These are phyloP conservation scores for Coilia nasus DNA, from an alignment of 2,797 vertebrate species.

Conservation along the genomic window DNA sequence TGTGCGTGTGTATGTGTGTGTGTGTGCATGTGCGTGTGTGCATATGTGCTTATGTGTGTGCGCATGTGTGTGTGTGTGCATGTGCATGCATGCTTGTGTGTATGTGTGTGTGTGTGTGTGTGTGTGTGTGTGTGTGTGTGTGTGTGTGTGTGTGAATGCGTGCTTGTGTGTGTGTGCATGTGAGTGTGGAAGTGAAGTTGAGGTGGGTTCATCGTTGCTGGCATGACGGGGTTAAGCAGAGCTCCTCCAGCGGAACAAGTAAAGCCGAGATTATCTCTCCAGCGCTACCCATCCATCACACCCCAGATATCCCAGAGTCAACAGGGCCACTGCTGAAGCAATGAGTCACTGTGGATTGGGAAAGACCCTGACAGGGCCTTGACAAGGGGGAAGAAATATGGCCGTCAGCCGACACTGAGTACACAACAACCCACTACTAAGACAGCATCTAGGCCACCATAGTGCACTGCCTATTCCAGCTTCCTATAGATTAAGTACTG, in stretches of 20 bases:
- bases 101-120: background rate
- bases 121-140: background rate
- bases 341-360: background rate
- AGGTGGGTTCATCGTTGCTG: background rate
- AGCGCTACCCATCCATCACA: background rate
- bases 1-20: too few relatives aligned
- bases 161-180: background rate
- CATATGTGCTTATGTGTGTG: background rate
- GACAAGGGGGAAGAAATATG: background rate
- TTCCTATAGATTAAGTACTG: background rate
- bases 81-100: background rate
- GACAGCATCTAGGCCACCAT: background rate
- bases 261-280: background rate
- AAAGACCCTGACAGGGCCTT: background rate
- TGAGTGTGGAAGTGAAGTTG: background rate
- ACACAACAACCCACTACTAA: background rate
- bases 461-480: background rate
- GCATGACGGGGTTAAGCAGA: background rate
- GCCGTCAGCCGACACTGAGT: background rate
- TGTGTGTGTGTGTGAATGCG: background rate
- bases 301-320: slow-evolving; percentile 1
- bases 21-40: background rate
- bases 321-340: background rate
- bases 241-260: background rate
- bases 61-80: background rate